phyloP scores from a whole-genome alignment of 2,113 vertebrate genomes.

The Podarcis raffonei region DNA sequence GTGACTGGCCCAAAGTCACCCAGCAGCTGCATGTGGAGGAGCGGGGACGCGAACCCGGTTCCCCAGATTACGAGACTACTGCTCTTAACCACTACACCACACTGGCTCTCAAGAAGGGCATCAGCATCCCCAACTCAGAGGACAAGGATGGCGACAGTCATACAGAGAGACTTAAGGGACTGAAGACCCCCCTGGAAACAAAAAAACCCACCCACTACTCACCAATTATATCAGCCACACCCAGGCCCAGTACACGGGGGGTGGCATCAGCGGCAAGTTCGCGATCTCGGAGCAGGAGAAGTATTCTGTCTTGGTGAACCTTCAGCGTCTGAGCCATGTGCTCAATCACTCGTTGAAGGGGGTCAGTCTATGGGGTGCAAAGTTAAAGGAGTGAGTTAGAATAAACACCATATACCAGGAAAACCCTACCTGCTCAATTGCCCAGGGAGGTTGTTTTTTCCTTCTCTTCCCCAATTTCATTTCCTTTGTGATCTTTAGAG shows the following conservation, averaged over 20 bases:
- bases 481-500: too few relatives aligned
- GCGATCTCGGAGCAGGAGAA: neutral
- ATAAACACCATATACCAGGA: neutral
- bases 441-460: neutral
- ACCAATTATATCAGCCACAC: conserved; percentile 17
- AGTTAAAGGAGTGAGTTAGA: neutral
- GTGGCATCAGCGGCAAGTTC: conserved; percentile 6
- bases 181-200: neutral
- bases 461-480: too few relatives aligned
- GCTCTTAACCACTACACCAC: too few relatives aligned
- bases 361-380: neutral
- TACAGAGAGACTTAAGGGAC: neutral
- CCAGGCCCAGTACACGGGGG: neutral
- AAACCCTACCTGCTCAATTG: neutral
- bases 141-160: neutral
- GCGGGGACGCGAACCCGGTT: too few relatives aligned
- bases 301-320: conserved; percentile 8
- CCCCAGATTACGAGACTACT: too few relatives aligned
- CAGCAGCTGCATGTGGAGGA: too few relatives aligned
- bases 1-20: too few relatives aligned
- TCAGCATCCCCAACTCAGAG: neutral
- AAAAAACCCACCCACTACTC: neutral
- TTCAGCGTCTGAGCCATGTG: conserved; percentile 21
- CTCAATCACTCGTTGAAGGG: conserved; percentile 16
- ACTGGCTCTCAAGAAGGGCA: neutral